Evolutionary conservation across 2,113 vertebrate genomes (phyloP).

Genomic region (Tragelaphus buxtoni): DNA sequence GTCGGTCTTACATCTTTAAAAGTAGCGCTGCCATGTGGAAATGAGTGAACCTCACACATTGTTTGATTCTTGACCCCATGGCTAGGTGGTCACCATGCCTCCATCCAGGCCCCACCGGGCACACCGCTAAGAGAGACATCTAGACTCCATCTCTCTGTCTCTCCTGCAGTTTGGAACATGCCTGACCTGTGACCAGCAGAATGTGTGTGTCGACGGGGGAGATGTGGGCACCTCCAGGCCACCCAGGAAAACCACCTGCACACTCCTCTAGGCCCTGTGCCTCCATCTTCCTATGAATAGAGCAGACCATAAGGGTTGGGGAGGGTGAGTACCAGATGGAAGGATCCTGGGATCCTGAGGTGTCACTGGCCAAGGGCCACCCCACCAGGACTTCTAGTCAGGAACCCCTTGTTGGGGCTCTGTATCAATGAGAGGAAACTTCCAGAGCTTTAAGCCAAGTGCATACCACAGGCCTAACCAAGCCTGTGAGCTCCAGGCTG

Average conservation of each 20-base stretch:
- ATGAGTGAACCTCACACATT: fast-evolving
- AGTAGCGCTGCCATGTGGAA: not conserved
- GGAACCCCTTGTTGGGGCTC: not conserved
- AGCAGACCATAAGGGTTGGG: not conserved
- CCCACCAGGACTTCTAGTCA: not conserved
- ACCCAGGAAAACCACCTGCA: not conserved
- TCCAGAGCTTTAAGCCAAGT: not conserved
- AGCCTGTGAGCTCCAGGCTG: not conserved
- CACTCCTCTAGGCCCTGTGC: not conserved
- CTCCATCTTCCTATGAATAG: not conserved
- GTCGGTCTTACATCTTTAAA: not conserved
- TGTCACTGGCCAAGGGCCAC: not conserved
- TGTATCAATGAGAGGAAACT: not conserved
- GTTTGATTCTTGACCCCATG: not conserved
- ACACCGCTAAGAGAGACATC: not conserved
- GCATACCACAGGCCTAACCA: not conserved
- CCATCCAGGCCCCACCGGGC: not conserved
- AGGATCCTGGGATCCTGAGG: not conserved
- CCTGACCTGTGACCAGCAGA: not conserved
- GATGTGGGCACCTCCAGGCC: too few species aligned
- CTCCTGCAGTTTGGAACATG: not conserved
- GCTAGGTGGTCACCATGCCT: not conserved
- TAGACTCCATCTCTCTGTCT: not conserved
- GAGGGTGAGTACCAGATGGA: not conserved
- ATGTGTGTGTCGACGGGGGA: not conserved